Evolutionary conservation across 2,797 vertebrate species (phyloP).

Genomic region (Simalia tracyae): DNA sequence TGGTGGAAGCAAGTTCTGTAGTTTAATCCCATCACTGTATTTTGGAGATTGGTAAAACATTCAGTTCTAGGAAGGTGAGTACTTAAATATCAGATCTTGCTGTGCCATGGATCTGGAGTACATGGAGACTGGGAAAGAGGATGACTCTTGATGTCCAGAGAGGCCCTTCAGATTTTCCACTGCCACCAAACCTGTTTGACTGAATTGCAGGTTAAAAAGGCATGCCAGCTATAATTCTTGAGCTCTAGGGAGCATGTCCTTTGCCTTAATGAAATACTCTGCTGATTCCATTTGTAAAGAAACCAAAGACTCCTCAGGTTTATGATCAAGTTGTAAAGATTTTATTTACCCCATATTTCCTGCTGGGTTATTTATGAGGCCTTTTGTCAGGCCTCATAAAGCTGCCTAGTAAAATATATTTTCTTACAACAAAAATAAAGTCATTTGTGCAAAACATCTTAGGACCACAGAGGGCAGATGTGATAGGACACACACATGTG

Average conservation of each 20-base stretch:
- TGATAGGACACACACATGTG: slow-evolving; percentile 68
- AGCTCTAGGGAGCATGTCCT: slow-evolving; percentile 67
- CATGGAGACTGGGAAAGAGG: slow-evolving; percentile 45
- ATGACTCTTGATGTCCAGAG: slow-evolving; percentile 58
- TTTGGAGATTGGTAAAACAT: slow-evolving; percentile 22
- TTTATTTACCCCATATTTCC: slow-evolving; percentile 75
- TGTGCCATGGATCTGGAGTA: slow-evolving; percentile 17
- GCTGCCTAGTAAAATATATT: slow-evolving; percentile 74
- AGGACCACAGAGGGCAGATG: slow-evolving; percentile 67
- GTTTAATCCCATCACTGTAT: fast-evolving
- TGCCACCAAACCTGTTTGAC: slow-evolving; percentile 73
- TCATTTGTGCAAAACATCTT: slow-evolving; percentile 64
- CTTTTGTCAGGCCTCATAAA: slow-evolving; percentile 74
- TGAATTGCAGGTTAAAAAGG: slow-evolving; percentile 69
- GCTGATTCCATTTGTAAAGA: slow-evolving; percentile 67
- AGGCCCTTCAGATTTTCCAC: slow-evolving; percentile 66
- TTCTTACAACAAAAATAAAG: slow-evolving; percentile 71
- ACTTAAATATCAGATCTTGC: slow-evolving; percentile 15
- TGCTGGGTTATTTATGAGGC: slow-evolving; percentile 75
- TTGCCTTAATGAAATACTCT: slow-evolving; percentile 72
- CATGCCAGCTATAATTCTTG: slow-evolving; percentile 66
- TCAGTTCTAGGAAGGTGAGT: slow-evolving; percentile 4
- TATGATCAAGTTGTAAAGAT: slow-evolving; percentile 73
- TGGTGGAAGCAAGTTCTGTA: neutral
- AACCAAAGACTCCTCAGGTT: slow-evolving; percentile 73